Evolutionary conservation across 37 sponge, comb jelly and placozoan species (phyloP).

Genomic region (Aphrocallistes beatrix): DNA sequence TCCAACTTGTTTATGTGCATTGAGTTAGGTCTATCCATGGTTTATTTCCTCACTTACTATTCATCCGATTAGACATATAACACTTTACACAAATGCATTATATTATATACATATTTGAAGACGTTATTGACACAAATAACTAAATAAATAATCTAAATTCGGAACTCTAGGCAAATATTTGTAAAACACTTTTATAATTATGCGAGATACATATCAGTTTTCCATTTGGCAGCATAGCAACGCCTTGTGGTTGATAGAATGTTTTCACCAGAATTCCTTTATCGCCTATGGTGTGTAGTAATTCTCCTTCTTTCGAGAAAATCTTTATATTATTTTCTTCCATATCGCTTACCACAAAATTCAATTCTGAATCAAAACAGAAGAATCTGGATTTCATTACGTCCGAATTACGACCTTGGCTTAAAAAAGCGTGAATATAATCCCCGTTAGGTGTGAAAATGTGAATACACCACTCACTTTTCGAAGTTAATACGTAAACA

Average conservation of each 20-base stretch:
- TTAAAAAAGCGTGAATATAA: neutral
- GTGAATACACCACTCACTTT: neutral
- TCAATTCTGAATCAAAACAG: neutral
- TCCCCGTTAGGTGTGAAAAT: neutral
- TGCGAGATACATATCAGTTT: neutral
- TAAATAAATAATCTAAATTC: too few species aligned
- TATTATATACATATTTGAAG: too few species aligned
- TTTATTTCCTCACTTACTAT: too few species aligned
- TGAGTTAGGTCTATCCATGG: too few species aligned
- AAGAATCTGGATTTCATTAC: neutral
- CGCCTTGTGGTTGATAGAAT: too few species aligned
- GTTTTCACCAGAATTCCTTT: neutral
- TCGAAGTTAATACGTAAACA: neutral
- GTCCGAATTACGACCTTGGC: neutral
- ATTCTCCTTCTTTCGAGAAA: neutral
- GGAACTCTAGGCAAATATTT: neutral
- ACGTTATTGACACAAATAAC: too few species aligned
- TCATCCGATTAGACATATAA: too few species aligned
- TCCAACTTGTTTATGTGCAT: too few species aligned
- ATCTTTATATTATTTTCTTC: neutral
- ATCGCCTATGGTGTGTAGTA: neutral
- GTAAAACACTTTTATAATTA: neutral
- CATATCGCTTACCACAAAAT: slow-evolving; percentile 1
- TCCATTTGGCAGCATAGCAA: neutral
- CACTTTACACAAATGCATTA: too few species aligned